Conservation (phyloP, 2,113 vertebrate genomes). For the Rhadina sibilatrix region DNA sequence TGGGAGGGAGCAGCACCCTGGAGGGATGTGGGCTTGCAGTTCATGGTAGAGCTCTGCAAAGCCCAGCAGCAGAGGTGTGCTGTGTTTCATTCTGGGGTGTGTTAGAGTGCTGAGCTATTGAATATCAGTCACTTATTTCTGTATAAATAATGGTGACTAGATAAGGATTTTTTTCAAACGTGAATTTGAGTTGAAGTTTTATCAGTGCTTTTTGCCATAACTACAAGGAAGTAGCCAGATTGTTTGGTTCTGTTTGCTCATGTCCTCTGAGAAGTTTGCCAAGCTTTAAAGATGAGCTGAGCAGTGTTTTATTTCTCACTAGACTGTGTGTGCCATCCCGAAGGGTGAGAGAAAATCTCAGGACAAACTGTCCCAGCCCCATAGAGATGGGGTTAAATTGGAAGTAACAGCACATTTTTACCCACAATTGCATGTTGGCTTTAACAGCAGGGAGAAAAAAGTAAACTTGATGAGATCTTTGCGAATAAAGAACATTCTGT, state of each 20-base stretch:
- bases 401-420: not conserved
- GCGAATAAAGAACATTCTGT: not conserved
- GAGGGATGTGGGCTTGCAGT: not conserved
- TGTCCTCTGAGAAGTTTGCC: not conserved
- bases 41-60: not conserved
- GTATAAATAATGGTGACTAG: not conserved
- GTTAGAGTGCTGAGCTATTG: not conserved
- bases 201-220: not conserved
- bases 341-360: not conserved
- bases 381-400: fast-evolving
- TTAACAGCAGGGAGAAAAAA: not conserved
- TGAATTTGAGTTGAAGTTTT: not conserved
- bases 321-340: not conserved
- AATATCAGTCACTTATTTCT: not conserved
- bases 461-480: not conserved
- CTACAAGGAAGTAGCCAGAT: not conserved
- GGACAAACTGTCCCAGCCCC: not conserved
- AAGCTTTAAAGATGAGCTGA: not conserved
- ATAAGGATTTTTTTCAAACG: not conserved
- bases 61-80: not conserved
- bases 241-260: not conserved
- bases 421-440: not conserved
- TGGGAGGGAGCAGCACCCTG: not conserved
- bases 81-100: not conserved
- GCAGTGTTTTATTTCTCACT: not conserved